These are phyloP conservation scores for Toxonevra muliebris DNA, from an alignment of 2,888 invertebrate genomes.

Conservation along the genomic window DNA sequence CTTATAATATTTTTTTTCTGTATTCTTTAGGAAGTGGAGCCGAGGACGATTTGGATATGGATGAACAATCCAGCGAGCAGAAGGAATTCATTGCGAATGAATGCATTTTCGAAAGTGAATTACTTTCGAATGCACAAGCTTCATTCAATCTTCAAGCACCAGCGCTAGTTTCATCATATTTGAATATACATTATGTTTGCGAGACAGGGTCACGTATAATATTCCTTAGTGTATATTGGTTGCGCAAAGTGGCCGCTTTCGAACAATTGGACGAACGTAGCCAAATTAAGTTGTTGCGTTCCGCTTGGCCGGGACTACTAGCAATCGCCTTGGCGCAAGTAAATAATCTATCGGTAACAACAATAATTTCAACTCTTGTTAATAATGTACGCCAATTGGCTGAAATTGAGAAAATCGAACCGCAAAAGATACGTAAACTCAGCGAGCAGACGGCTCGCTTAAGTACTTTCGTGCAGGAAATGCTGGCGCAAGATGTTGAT, in stretches of 20 bases:
- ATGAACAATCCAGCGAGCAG: slow-evolving; percentile 37
- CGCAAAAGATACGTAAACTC: slow-evolving; percentile 78
- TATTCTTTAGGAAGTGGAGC: slow-evolving; percentile 39
- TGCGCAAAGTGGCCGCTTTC: slow-evolving; percentile 84
- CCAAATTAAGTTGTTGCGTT: slow-evolving; percentile 84
- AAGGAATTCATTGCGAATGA: slow-evolving; percentile 56
- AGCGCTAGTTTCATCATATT: slow-evolving; percentile 83
- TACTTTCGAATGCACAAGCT: slow-evolving; percentile 75
- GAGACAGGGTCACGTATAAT: slow-evolving; percentile 93
- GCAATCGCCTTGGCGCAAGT: slow-evolving; percentile 90
- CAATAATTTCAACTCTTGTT: slow-evolving; percentile 81
- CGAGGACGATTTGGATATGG: slow-evolving; percentile 51
- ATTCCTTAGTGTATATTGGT: slow-evolving; percentile 91
- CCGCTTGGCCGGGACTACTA: slow-evolving; percentile 93
- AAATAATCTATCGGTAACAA: slow-evolving; percentile 78
- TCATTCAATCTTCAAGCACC: slow-evolving; percentile 81
- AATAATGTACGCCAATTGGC: slow-evolving; percentile 68
- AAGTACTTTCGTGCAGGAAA: slow-evolving; percentile 81
- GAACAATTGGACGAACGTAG: slow-evolving; percentile 82
- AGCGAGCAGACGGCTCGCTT: slow-evolving; percentile 82
- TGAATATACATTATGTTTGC: slow-evolving; percentile 93
- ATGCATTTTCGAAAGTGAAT: slow-evolving; percentile 68
- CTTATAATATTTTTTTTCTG: background rate
- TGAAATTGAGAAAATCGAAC: slow-evolving; percentile 75
- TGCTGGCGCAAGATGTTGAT: slow-evolving; percentile 79